Conservation (phyloP, 2,888 invertebrate genomes). For the Hyppa rectilinea region DNA sequence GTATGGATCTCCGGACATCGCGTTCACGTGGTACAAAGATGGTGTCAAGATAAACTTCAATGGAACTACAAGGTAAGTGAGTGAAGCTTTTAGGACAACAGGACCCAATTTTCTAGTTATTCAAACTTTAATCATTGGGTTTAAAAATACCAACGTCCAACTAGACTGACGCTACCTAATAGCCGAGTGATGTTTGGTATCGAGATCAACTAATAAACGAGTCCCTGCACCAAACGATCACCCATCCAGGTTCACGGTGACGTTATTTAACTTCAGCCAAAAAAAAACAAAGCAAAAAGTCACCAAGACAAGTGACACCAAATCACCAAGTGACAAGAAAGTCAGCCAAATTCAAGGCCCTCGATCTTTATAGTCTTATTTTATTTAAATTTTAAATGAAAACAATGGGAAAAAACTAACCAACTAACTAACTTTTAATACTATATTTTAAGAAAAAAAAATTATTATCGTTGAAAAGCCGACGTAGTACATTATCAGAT, state of each 20-base stretch:
- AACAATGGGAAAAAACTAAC: too few relatives aligned
- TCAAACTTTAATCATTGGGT: background rate
- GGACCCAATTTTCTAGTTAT: background rate
- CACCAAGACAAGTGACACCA: too few relatives aligned
- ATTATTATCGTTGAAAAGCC: background rate
- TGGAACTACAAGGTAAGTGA: conserved; percentile 92
- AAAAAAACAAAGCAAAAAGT: too few relatives aligned
- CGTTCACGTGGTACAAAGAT: conserved; percentile 96
- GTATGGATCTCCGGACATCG: conserved; percentile 93
- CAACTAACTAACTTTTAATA: background rate
- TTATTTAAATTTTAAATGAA: background rate
- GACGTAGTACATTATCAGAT: background rate
- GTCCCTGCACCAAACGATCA: too few relatives aligned
- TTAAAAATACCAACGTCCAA: background rate
- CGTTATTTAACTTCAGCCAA: too few relatives aligned
- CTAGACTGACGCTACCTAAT: too few relatives aligned
- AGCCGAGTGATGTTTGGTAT: too few relatives aligned
- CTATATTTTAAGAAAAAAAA: background rate
- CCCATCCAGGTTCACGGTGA: too few relatives aligned
- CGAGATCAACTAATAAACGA: too few relatives aligned
- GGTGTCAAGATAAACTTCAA: conserved; percentile 94
- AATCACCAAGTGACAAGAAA: too few relatives aligned
- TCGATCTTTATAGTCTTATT: background rate
- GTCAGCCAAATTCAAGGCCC: background rate
- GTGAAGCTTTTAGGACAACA: background rate